phyloP scores from a whole-genome alignment of 2,797 vertebrate genomes.

The Anguilla megastoma region DNA sequence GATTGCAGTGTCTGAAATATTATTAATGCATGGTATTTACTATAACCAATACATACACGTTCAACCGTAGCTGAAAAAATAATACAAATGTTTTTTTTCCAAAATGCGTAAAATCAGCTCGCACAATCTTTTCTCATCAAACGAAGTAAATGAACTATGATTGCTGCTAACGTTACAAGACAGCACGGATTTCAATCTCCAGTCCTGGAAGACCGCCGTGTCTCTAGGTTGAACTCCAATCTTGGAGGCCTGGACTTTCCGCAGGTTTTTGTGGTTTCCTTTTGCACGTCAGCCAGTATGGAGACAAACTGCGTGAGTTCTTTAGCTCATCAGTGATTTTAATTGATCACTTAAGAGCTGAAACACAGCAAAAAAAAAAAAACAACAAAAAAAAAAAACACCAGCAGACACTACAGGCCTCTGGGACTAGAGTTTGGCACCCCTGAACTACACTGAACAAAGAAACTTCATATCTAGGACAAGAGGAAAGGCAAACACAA shows the following conservation, averaged over 20 bases:
- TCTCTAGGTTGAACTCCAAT: neutral
- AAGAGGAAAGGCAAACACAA: constrained; percentile 21
- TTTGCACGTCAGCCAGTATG: neutral
- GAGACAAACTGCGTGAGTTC: neutral
- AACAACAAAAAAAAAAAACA: too few relatives aligned
- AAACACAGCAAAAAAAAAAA: neutral
- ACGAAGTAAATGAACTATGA: neutral
- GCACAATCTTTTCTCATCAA: neutral
- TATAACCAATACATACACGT: neutral
- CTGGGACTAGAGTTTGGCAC: neutral
- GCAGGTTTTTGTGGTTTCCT: neutral
- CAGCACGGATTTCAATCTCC: neutral
- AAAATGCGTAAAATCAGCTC: neutral
- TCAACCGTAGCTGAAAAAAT: neutral
- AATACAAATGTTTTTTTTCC: neutral
- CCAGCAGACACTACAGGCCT: neutral
- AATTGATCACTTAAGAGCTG: neutral
- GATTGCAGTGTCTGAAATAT: too few relatives aligned
- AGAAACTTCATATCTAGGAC: neutral
- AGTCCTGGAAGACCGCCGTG: neutral
- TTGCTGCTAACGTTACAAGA: neutral
- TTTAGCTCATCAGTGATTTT: neutral
- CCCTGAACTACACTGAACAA: neutral
- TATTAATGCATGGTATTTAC: neutral
- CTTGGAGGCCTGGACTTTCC: neutral